phyloP scores from a whole-genome alignment of 1,140 invertebrate genomes.

The Rhyzopertha dominica region DNA sequence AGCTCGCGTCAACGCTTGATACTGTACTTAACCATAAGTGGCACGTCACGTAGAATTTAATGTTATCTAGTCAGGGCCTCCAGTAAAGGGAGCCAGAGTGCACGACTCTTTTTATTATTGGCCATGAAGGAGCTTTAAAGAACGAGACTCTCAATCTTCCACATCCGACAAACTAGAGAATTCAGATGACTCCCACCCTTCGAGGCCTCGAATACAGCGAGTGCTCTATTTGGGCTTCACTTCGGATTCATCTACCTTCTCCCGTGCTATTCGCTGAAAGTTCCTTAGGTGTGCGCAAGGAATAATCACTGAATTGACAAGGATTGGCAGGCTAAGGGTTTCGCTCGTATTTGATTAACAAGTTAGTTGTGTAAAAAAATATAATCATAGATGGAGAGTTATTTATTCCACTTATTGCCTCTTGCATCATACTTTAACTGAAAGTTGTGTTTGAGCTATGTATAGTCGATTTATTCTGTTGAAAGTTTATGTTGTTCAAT shows the following conservation, averaged over 20 bases:
- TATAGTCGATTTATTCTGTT: conserved; percentile 33
- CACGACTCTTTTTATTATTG: conserved; percentile 20
- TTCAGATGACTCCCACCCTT: conserved; percentile 10
- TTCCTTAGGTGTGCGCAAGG: conserved; percentile 28
- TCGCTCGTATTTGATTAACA: conserved; percentile 19
- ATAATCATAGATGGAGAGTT: conserved; percentile 34
- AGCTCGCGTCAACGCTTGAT: too few species aligned
- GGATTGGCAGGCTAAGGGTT: conserved; percentile 12
- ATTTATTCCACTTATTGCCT: conserved; percentile 35
- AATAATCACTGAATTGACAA: conserved; percentile 27
- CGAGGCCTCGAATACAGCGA: conserved; percentile 7
- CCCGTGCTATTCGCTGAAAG: conserved; percentile 25
- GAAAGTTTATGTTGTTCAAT: conserved; percentile 39
- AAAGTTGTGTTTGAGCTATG: conserved; percentile 36
- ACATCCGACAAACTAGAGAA: conserved; percentile 3
- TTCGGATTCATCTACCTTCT: background rate
- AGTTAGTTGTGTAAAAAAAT: conserved; percentile 25
- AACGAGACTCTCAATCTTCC: conserved; percentile 11
- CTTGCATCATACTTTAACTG: conserved; percentile 36
- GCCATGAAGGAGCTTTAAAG: conserved; percentile 10
- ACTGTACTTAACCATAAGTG: conserved; percentile 19
- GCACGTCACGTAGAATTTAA: conserved; percentile 13
- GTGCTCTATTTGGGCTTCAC: conserved; percentile 6
- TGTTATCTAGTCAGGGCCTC: conserved; percentile 16
- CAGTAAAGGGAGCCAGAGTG: conserved; percentile 18